phyloP scores from a whole-genome alignment of 1,140 invertebrate species.

The Listronotus oregonensis region DNA sequence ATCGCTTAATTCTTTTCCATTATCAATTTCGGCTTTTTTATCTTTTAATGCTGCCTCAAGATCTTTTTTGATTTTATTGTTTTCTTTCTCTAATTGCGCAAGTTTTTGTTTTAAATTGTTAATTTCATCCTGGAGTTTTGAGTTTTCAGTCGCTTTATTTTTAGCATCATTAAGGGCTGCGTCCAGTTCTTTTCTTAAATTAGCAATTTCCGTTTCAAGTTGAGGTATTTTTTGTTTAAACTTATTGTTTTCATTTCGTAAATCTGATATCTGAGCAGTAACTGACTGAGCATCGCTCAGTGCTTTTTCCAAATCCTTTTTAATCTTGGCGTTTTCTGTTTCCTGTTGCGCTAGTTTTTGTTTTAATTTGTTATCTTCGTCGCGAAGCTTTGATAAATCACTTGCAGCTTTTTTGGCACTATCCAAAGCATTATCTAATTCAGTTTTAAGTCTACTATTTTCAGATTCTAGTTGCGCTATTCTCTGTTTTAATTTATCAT shows the following conservation, averaged over 20 bases:
- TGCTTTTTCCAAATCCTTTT: slow-evolving; percentile 24
- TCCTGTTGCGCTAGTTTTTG: slow-evolving; percentile 28
- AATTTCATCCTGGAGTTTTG: slow-evolving; percentile 25
- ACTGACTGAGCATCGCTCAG: slow-evolving; percentile 16
- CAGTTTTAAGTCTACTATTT: slow-evolving; percentile 23
- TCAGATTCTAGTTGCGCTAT: slow-evolving; percentile 23
- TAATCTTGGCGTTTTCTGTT: slow-evolving; percentile 29
- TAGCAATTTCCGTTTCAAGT: slow-evolving; percentile 29
- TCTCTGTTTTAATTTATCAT: slow-evolving; percentile 28
- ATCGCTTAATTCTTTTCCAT: slow-evolving; percentile 12
- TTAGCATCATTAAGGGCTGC: slow-evolving; percentile 31
- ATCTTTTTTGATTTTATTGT: slow-evolving; percentile 24
- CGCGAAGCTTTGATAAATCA: slow-evolving; percentile 18
- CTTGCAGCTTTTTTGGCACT: slow-evolving; percentile 9
- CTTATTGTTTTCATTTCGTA: slow-evolving; percentile 16
- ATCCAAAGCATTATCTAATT: slow-evolving; percentile 26
- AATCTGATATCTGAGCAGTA: not conserved
- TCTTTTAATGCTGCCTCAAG: slow-evolving; percentile 25
- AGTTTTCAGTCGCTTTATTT: slow-evolving; percentile 16
- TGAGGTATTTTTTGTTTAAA: slow-evolving; percentile 29
- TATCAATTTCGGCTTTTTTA: slow-evolving; percentile 11
- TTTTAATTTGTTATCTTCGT: slow-evolving; percentile 34
- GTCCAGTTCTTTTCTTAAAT: slow-evolving; percentile 34
- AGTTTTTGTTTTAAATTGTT: slow-evolving; percentile 32
- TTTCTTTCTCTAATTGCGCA: slow-evolving; percentile 27